Evolutionary conservation across 53 echinoderm and acorn worm species (phyloP), one percentile per base, ranked within the genome.

Genomic region (Actinopyga echinites): DNA sequence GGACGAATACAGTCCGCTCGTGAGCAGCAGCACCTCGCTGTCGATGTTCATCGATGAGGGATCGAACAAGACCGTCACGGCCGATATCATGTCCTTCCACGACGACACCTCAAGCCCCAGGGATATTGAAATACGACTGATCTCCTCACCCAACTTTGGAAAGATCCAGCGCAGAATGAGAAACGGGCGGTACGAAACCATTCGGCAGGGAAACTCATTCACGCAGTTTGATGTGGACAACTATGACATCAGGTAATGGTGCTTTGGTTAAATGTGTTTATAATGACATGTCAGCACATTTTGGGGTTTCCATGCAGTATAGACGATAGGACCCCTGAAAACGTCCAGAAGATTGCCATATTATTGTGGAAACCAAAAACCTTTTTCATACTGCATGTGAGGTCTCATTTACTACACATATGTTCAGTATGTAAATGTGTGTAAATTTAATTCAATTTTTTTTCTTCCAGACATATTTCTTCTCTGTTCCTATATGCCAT

Each of bases 161-260:
- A 83, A 89, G 22, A 57, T 99, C 61, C 94, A 99, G 85, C 81
- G 83, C 11, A 85, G 86, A 11, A 54, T 85, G 35, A 65, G 68
- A 0, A 86, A 79, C 6, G 92, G 90, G 21, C 73, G 63, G 19
- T 94, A 88, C 45, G 87, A 92, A 62, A 92, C 86, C 32, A 65
- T 95, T 1, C 69, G 25, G 64, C 40, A 86, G 10, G 99, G 94
- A 20, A 79, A 79, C 1, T 62, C 87, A 0, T 94, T 99, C 78
- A 92, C 91, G 1, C 99, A 99, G 84, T 64, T 80, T 29, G 99
- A 92, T 33, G 79, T 99, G 33, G 86, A 89, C 60, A 65, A 88
- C 3, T 94, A 94, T 66, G 82, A 82, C 57, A 99, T 94, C 59
- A 92, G 97, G 97, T 97, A 64, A 86, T 30, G 19, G 56, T 3